These are phyloP conservation scores for Catonia carolina DNA, from an alignment of 2,888 invertebrate genomes.

Conservation along the genomic window DNA sequence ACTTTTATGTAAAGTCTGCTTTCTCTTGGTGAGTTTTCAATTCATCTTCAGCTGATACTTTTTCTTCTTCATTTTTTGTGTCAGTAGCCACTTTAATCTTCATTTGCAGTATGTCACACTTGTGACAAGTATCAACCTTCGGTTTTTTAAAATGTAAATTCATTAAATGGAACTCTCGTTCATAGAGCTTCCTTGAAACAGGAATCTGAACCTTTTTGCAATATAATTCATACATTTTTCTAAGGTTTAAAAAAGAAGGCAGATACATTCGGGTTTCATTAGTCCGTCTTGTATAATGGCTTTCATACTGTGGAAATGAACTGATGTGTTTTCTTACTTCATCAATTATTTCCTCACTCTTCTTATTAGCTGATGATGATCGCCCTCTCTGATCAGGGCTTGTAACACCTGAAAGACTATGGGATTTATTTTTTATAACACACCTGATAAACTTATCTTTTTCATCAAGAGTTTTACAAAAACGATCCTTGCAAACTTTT, in stretches of 20 bases:
- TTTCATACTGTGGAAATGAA: constrained; percentile 11
- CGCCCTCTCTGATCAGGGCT: constrained; percentile 12
- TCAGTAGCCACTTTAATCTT: constrained; percentile 17
- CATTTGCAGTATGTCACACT: constrained; percentile 25
- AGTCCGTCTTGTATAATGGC: constrained; percentile 20
- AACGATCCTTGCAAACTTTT: constrained; percentile 15
- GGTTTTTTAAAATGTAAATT: constrained; percentile 30
- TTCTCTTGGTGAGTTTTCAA: constrained; percentile 3
- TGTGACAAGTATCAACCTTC: constrained; percentile 31
- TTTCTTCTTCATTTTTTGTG: constrained; percentile 3
- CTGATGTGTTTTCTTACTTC: constrained; percentile 14
- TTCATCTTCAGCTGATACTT: neutral
- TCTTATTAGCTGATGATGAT: neutral
- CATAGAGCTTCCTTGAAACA: constrained; percentile 23
- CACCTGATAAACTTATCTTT: constrained; percentile 14
- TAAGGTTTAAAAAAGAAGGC: constrained; percentile 13
- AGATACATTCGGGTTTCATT: constrained; percentile 16
- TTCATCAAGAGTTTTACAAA: constrained; percentile 19
- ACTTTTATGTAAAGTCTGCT: constrained; percentile 18
- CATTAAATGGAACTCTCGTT: constrained; percentile 22
- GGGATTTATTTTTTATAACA: constrained; percentile 10
- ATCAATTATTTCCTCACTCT: constrained; percentile 3
- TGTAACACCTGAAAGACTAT: constrained; percentile 12
- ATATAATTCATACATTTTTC: constrained; percentile 14
- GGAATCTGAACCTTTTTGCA: constrained; percentile 1